These are phyloP conservation scores for Chloroceryle aenea DNA, from an alignment of 2,113 vertebrate species.

Conservation along the genomic window DNA sequence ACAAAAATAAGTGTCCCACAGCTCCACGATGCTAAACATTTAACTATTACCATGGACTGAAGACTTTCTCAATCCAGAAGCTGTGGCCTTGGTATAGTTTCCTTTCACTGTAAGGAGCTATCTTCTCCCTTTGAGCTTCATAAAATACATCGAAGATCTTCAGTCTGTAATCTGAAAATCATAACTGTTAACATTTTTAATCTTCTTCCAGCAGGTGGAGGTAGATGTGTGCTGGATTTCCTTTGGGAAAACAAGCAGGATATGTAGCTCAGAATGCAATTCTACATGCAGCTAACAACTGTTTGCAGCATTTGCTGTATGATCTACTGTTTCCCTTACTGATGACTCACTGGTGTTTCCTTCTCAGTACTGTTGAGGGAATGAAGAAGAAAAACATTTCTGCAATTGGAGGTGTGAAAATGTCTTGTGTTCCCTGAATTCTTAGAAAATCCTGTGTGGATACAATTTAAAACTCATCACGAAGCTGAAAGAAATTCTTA, in stretches of 20 bases:
- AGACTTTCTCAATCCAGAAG: neutral
- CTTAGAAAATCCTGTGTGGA: neutral
- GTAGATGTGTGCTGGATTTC: constrained; percentile 50
- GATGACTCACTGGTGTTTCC: neutral
- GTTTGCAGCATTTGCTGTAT: neutral
- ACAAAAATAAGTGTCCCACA: neutral
- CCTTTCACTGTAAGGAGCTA: neutral
- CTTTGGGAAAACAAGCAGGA: neutral
- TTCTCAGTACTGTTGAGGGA: neutral
- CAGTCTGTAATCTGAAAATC: neutral
- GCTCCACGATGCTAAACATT: neutral
- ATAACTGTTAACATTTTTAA: constrained; percentile 18
- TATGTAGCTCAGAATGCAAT: neutral
- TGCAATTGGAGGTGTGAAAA: neutral
- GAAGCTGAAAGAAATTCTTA: neutral
- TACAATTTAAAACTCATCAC: neutral
- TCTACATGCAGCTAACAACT: neutral
- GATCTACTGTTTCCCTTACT: neutral
- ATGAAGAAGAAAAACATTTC: neutral
- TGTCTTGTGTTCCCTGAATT: neutral
- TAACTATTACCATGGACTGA: neutral
- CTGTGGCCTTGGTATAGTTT: neutral
- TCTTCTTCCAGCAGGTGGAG: constrained; percentile 71
- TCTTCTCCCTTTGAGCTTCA: neutral
- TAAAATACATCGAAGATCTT: neutral